These are phyloP conservation scores for Oedothorax gibbosus DNA, from an alignment of 1,140 invertebrate species.

Conservation along the genomic window DNA sequence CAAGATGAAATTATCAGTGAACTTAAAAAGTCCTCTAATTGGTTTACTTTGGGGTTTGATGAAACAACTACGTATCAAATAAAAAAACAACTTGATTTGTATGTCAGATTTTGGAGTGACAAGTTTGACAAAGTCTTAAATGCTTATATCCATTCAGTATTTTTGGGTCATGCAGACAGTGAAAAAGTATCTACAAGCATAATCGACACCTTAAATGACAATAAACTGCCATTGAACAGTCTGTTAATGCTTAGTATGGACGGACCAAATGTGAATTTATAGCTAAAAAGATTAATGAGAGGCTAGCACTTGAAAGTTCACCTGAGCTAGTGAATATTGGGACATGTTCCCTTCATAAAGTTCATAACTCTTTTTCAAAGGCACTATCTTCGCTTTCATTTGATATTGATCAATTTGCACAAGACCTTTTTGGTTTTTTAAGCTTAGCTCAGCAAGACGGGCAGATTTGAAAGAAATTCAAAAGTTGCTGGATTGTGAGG, in stretches of 20 bases:
- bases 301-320: not conserved
- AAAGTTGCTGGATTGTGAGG: slow-evolving; percentile 1
- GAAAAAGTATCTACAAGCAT: not conserved
- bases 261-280: slow-evolving; percentile 2
- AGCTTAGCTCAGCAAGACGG: slow-evolving; percentile 1
- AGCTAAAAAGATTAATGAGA: not conserved
- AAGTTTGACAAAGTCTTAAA: not conserved
- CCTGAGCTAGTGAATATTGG: slow-evolving; percentile 3
- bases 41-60: slow-evolving; percentile 9
- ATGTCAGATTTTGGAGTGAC: slow-evolving; percentile 18
- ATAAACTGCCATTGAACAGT: slow-evolving; percentile 1
- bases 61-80: not conserved
- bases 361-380: slow-evolving; percentile 29
- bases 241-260: slow-evolving; percentile 26
- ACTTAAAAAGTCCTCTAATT: slow-evolving; percentile 3
- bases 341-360: slow-evolving; percentile 15
- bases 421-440: slow-evolving; percentile 9
- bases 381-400: not conserved
- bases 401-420: slow-evolving; percentile 4
- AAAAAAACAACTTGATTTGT: slow-evolving; percentile 9
- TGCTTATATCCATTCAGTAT: slow-evolving; percentile 11
- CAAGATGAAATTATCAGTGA: not conserved
- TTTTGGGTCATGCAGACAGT: slow-evolving; percentile 5
- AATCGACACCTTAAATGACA: not conserved
- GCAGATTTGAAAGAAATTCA: slow-evolving; percentile 6